Conservation (phyloP, 2,113 vertebrate genomes). For the Nematolebias whitei region DNA sequence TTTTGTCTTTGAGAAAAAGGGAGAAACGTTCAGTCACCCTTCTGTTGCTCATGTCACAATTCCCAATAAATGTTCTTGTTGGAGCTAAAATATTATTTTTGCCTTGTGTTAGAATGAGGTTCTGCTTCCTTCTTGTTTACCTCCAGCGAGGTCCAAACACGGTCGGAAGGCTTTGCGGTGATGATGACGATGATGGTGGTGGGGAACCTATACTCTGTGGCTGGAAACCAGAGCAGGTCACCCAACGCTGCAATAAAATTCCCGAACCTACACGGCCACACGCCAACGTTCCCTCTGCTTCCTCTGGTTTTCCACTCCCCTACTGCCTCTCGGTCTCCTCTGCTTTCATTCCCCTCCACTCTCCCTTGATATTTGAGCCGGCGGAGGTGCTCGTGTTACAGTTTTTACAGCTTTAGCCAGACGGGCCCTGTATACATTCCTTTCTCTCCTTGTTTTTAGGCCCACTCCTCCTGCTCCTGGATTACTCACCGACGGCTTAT, state of each 20-base stretch:
- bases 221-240: slow-evolving; percentile 97
- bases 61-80: too few species aligned
- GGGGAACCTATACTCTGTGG: slow-evolving; percentile 86
- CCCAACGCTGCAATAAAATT: slow-evolving; percentile 99
- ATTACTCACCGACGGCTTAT: slow-evolving; percentile 95
- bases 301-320: slow-evolving; percentile 67
- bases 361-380: slow-evolving; percentile 98
- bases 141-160: slow-evolving; percentile 55
- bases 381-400: slow-evolving; percentile 90
- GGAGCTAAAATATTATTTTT: too few species aligned
- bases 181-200: slow-evolving; percentile 76
- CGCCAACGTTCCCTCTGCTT: slow-evolving; percentile 95
- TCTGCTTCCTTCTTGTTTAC: slow-evolving; percentile 77
- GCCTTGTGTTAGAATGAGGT: too few species aligned
- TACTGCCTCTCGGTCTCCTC: slow-evolving; percentile 72
- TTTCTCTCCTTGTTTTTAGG: slow-evolving; percentile 88
- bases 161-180: slow-evolving; percentile 48
- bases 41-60: too few species aligned
- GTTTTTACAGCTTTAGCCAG: slow-evolving; percentile 99
- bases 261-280: slow-evolving; percentile 92
- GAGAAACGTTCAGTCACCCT: too few species aligned
- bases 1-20: too few species aligned
- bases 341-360: slow-evolving; percentile 94
- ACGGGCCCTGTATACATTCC: slow-evolving; percentile 98
- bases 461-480: slow-evolving; percentile 76